Percentiles rank a stretch among this genome's conserved stretches.
Evolutionary conservation across 2,797 vertebrate genomes (phyloP).

Genomic region (Phataginus tricuspis): DNA sequence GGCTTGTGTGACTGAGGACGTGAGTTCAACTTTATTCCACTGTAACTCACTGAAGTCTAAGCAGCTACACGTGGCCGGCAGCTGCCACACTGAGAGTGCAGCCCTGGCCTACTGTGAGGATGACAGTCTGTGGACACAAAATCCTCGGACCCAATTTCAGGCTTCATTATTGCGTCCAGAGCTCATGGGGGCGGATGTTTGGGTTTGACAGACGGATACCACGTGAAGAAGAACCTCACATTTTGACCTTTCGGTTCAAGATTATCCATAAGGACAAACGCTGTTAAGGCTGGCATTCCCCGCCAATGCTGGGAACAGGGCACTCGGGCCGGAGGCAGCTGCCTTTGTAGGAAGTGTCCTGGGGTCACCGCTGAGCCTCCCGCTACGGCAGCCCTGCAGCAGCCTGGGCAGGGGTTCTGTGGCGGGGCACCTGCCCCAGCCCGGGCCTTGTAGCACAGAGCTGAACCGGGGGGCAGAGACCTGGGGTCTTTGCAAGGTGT

Average conservation of each 20-base stretch:
- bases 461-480: too few relatives aligned
- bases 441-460: not conserved
- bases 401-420: rapidly evolving
- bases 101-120: rapidly evolving
- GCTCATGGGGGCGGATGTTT: rapidly evolving
- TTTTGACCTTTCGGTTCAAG: not conserved
- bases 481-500: not conserved
- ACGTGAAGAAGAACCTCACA: too few relatives aligned
- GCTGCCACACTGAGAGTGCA: rapidly evolving
- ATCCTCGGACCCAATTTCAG: not conserved
- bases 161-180: not conserved
- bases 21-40: too few relatives aligned
- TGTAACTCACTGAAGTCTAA: not conserved
- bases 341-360: rapidly evolving
- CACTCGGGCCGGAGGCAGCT: not conserved
- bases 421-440: rapidly evolving
- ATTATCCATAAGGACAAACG: rapidly evolving
- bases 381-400: rapidly evolving
- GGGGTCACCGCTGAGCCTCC: not conserved
- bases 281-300: rapidly evolving
- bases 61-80: rapidly evolving
- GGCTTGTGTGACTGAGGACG: rapidly evolving
- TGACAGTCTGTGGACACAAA: not conserved
- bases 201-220: not conserved
- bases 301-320: rapidly evolving